A percentile compares a stretch with the other conserved stretches of the same genome.
These are phyloP conservation scores for Pelobates cultripes DNA, from an alignment of 2,797 vertebrate genomes.

Conservation along the genomic window DNA sequence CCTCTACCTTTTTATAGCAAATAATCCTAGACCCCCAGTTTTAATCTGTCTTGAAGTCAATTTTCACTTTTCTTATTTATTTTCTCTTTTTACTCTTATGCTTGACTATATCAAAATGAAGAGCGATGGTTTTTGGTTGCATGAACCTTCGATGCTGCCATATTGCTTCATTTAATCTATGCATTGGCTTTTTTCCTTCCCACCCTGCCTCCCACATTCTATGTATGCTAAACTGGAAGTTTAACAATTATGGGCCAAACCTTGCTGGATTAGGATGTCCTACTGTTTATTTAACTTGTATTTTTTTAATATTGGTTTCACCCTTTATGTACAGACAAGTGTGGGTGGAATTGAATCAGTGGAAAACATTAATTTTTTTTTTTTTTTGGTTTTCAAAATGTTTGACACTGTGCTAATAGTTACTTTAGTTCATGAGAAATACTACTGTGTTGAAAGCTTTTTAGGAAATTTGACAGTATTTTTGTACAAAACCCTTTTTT, in stretches of 20 bases:
- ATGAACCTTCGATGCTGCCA: constrained; percentile 78
- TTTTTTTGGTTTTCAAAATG: constrained; percentile 65
- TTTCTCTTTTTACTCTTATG: constrained; percentile 37
- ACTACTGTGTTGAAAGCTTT: constrained; percentile 91
- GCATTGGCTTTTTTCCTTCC: constrained; percentile 66
- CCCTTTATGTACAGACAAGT: constrained; percentile 78
- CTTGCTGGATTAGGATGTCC: constrained; percentile 76
- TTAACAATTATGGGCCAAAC: constrained; percentile 79
- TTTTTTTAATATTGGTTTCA: constrained; percentile 56
- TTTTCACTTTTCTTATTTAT: constrained; percentile 72
- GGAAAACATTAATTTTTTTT: constrained; percentile 79
- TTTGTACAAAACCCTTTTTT: constrained; percentile 87
- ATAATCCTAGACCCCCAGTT: background rate
- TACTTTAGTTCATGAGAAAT: constrained; percentile 86
- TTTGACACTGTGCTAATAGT: constrained; percentile 88
- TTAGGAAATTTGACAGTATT: constrained; percentile 93
- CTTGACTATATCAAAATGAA: constrained; percentile 72
- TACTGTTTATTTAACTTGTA: constrained; percentile 67
- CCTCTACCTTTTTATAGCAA: background rate
- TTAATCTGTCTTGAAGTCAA: constrained; percentile 66
- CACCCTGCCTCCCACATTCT: background rate
- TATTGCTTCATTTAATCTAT: constrained; percentile 80
- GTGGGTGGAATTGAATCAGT: constrained; percentile 76
- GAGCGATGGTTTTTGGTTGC: constrained; percentile 74
- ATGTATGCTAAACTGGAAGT: constrained; percentile 76